Evolutionary conservation across 2,888 invertebrate species (phyloP), one percentile per base, ranked within the genome.

Genomic region (Tiphia femorata): DNA sequence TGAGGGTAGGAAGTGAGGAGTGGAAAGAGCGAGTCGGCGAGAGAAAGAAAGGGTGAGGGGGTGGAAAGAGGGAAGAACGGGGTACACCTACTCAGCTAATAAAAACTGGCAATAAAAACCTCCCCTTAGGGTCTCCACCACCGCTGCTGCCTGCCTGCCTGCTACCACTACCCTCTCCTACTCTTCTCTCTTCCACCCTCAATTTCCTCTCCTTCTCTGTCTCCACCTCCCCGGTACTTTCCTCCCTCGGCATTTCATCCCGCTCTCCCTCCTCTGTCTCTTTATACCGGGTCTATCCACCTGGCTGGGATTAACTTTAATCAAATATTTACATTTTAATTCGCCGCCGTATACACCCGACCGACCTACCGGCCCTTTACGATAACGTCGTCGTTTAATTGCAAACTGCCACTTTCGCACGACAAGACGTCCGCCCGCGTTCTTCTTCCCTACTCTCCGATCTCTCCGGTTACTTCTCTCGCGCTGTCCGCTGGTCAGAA

Each of bases 301-400:
- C 79, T 77, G 77, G 73, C 71, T 72, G 70, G 78, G 78, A 81
- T 79, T 82, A 81, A 82, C 77, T 81, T 80, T 80, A 77, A 82
- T 82, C 79, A 81, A 83, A 81, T 81, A 82, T 82, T 83, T 81
- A 80, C 78, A 78, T 80, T 80, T 81, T 80, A 80, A 80, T 80
- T 80, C 79, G 75, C 73, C 70, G 70, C 67, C 58, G 57, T 68
- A 67, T 70, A 70, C 59, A 70, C 62, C 55, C 59, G 47, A 58
- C 62, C 57, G 61, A 66, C 47, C 54, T 58, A 56, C 66, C 60
- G 70, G 62, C 69, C 71, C 64, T 74, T 74, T 70, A 73, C 73
- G 73, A 73, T 73, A 67, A 68, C 69, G 71, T 64, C 75, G 70
- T 75, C 77, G 72, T 78, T 79, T 79, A 79, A 79, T 79, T 78